Base-by-base conservation (phyloP, 2,888 invertebrate species). In the Geotrupes spiniger region DNA sequence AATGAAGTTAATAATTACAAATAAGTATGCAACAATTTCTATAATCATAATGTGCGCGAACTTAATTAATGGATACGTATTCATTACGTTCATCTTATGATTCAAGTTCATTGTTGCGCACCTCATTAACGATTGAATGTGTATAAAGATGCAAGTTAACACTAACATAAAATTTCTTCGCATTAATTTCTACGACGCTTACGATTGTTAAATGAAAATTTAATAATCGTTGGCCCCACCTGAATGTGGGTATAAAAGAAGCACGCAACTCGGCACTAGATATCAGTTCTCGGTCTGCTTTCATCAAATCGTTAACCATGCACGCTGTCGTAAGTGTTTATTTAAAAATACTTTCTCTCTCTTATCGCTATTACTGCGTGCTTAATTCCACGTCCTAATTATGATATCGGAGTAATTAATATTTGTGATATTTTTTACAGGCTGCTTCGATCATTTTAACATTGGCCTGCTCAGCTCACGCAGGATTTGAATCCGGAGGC, bases 201-300 rank as follows among this genome's bases (percentile, higher is more conserved):
- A n/a, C n/a, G n/a, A n/a, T n/a, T n/a, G n/a, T n/a, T n/a, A n/a
- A n/a, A n/a, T n/a, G n/a, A n/a, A n/a, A n/a, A n/a, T n/a, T n/a
- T n/a, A n/a, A n/a, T n/a, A n/a, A 43, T 36, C 37, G 26, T 47
- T 50, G 54, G 53, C 60, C 56, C 58, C 62, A 56, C 60, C 59
- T 50, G 52, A 50, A 50, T 37, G 36, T 41, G 31, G 36, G 41
- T 63, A 63, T 63, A 63, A 58, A 63, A 61, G 58, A 49, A n/a
- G 28, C 27, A 27, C 27, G 40, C 33, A 39, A 43, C 48, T 39
- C 33, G 15, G 21, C 46, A 41, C 42, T 43, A 47, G 49, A 49
- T 58, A 62, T 53, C 61, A 61, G 59, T 61, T 56, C 27, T 52
- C 53, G 48, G 43, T 53, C 56, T 45, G 45, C 53, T 56, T 54